Evolutionary conservation across 2,888 invertebrate genomes (phyloP).

Genomic region (Harmothoe impar): DNA sequence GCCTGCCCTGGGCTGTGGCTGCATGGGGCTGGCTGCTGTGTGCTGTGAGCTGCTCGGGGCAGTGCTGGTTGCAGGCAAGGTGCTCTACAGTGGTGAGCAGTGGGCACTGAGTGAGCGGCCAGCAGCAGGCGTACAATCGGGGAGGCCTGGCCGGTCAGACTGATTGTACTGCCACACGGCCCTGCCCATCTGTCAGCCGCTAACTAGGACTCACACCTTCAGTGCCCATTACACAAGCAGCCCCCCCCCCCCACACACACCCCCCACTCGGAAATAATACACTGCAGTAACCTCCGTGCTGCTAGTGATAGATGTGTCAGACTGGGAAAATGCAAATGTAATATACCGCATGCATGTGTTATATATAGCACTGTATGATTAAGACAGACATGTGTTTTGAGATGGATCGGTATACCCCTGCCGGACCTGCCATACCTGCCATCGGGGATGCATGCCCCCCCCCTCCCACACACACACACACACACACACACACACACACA

Average conservation of each 20-base stretch:
- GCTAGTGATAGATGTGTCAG: too few relatives aligned
- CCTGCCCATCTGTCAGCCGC: not conserved
- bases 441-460: too few relatives aligned
- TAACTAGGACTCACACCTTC: not conserved
- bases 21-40: not conserved
- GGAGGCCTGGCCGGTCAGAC: not conserved
- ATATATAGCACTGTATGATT: too few relatives aligned
- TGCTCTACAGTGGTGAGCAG: not conserved
- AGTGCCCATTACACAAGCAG: not conserved
- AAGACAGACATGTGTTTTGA: too few relatives aligned
- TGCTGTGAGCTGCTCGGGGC: not conserved
- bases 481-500: too few relatives aligned
- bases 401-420: too few relatives aligned
- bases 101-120: not conserved
- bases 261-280: too few relatives aligned
- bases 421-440: too few relatives aligned
- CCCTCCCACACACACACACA: too few relatives aligned
- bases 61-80: not conserved
- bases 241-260: not conserved
- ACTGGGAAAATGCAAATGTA: too few relatives aligned
- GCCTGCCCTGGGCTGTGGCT: not conserved
- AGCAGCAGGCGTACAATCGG: not conserved
- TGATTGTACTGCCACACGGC: conserved; percentile 10
- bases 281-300: too few relatives aligned
- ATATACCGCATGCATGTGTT: too few relatives aligned